Conservation (phyloP, 2,113 vertebrate species). For the Ptilonorhynchus violaceus region DNA sequence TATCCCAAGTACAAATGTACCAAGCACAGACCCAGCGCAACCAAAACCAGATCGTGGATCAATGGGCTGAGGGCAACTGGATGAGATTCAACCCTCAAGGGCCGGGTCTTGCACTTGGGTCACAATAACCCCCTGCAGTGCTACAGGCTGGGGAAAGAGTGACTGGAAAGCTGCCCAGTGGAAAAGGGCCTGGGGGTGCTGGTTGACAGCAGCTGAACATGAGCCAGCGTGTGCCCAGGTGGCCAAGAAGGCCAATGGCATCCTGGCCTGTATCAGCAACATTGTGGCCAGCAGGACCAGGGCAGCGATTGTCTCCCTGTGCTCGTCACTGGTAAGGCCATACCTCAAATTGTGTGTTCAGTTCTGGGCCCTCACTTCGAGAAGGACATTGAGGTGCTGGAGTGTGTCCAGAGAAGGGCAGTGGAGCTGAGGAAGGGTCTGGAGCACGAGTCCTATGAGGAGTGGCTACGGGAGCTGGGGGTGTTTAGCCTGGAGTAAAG, state of each 20-base stretch:
- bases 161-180: not conserved
- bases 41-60: not conserved
- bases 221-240: not conserved
- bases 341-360: not conserved
- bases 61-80: rapidly evolving
- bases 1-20: not conserved
- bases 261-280: not conserved
- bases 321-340: not conserved
- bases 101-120: not conserved
- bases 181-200: rapidly evolving
- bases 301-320: not conserved
- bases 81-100: not conserved
- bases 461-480: not conserved
- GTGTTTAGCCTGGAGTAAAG: not conserved
- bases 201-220: rapidly evolving
- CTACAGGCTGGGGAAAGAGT: not conserved
- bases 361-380: too few relatives aligned
- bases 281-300: not conserved
- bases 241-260: not conserved
- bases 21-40: not conserved
- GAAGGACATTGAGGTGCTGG: not conserved
- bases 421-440: not conserved
- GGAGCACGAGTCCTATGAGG: not conserved
- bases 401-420: not conserved
- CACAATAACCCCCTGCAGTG: rapidly evolving